Evolutionary conservation across 2,888 invertebrate species (phyloP).

Genomic region (Drosophila greeni): DNA sequence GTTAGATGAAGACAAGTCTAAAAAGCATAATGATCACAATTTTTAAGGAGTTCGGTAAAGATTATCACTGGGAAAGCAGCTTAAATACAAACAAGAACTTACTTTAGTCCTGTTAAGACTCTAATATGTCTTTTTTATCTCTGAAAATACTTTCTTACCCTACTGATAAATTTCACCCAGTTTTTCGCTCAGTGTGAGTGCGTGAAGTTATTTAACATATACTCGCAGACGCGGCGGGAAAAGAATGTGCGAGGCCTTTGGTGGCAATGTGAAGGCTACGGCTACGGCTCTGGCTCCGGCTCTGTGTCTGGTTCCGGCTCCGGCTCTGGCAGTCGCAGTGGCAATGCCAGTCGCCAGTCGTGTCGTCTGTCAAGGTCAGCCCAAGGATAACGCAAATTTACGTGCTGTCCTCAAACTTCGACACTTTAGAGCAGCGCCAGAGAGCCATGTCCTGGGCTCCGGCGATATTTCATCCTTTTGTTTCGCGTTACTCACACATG

Average conservation of each 20-base stretch:
- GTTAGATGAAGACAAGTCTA: too few relatives aligned
- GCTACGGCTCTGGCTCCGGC: conserved; percentile 9
- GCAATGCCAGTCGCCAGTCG: conserved; percentile 17
- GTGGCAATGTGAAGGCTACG: conserved; percentile 33
- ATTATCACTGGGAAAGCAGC: too few relatives aligned
- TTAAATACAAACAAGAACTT: too few relatives aligned
- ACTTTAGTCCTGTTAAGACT: background rate
- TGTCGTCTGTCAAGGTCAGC: conserved; percentile 66
- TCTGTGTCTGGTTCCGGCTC: conserved; percentile 1
- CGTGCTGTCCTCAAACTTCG: conserved; percentile 54
- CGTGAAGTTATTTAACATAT: conserved; percentile 66
- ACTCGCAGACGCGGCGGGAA: conserved; percentile 25
- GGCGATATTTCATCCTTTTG: conserved; percentile 66
- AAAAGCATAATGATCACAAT: too few relatives aligned
- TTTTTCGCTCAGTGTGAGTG: conserved; percentile 24
- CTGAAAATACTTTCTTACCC: background rate
- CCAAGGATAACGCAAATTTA: conserved; percentile 72
- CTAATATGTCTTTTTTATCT: background rate
- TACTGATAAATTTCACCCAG: background rate
- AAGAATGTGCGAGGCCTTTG: conserved; percentile 47
- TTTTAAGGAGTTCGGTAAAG: too few relatives aligned
- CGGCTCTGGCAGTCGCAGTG: conserved; percentile 5
- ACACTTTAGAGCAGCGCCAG: conserved; percentile 46
- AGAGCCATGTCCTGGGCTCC: conserved; percentile 26
- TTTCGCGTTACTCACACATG: conserved; percentile 45